Evolutionary conservation across 2,113 vertebrate genomes (phyloP), one percentile per base, ranked within the genome.

Genomic region (Pampusana beccarii): DNA sequence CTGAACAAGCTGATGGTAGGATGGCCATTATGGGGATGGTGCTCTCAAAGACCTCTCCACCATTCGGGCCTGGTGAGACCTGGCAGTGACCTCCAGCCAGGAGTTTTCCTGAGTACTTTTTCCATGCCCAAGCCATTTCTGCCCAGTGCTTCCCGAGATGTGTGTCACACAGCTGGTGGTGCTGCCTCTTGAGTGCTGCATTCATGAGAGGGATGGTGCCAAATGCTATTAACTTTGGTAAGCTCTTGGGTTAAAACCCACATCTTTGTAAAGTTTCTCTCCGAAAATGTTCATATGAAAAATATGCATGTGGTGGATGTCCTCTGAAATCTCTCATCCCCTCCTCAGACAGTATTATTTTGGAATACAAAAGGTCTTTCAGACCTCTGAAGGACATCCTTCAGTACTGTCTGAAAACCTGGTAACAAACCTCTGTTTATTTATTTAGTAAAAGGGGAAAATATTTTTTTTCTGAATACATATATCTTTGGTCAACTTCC

Each of bases 21-120:
- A 57, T 13, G 36, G n/a, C 26, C 5, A 1, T 88, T 42, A 24
- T 2, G 2, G 5, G 31, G 13, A 20, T 1, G 4, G 11, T 53
- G n/a, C 40, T 79, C 20, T 66, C 42, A 74, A 26, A 66, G 74
- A 69, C 31, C 26, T 29, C 42, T 62, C 51, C 31, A 1, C 16
- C 18, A 24, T 19, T 36, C 24, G 28, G 24, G 8, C 58, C 70
- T 64, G 28, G 34, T 24, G 24, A 78, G 58, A 73, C n/a, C n/a
- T n/a, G 26, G 31, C 34, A 34, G 50, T 29, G 25, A 9, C 33
- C 48, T 77, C 46, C 60, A 70, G 25, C 6, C 2, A 6, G 44
- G 42, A 72, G 13, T 79, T 91, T 91, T 80, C 48, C 72, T 2
- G 1, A 73, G 34, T 29, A 10, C 10, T 53, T 65, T 80, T 70